phyloP scores from a whole-genome alignment of 2,888 invertebrate species.

The Caenorhabditis doughertyi region DNA sequence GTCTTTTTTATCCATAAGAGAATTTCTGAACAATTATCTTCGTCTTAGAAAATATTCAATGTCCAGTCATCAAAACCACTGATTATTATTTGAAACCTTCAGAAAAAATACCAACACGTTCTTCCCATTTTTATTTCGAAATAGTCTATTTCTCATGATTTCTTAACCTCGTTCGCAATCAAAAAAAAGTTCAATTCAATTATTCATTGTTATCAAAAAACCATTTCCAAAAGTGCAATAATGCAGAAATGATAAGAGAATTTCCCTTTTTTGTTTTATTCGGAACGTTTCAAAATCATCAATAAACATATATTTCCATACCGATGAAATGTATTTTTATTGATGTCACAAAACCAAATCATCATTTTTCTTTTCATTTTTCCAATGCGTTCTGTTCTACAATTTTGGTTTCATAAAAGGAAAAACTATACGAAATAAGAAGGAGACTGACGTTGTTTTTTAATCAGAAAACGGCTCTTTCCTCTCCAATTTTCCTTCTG shows the following conservation, averaged over 20 bases:
- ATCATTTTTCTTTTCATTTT: background rate
- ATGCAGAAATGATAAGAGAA: conserved; percentile 1
- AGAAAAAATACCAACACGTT: too few species aligned
- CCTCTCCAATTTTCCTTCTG: conserved; percentile 3
- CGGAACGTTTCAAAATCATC: background rate
- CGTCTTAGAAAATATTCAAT: too few species aligned
- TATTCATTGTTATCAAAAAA: conserved; percentile 12
- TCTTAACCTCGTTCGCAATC: background rate
- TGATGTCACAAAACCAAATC: conserved; percentile 5
- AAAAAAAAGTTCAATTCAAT: background rate
- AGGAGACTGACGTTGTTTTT: conserved; percentile 5
- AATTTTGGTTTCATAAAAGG: background rate
- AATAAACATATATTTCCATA: background rate
- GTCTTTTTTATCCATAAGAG: too few species aligned
- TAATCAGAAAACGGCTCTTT: conserved; percentile 35
- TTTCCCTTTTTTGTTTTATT: background rate
- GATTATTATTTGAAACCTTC: too few species aligned
- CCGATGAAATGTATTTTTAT: conserved; percentile 17
- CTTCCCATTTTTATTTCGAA: too few species aligned
- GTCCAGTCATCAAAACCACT: too few species aligned
- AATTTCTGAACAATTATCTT: too few species aligned
- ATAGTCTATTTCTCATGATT: too few species aligned
- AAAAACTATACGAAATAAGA: background rate
- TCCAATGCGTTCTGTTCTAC: background rate
- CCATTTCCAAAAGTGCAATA: background rate